Evolutionary conservation across 2,797 vertebrate species (phyloP), one percentile per base, ranked within the genome.

Genomic region (Spinibarbus caldwelli): DNA sequence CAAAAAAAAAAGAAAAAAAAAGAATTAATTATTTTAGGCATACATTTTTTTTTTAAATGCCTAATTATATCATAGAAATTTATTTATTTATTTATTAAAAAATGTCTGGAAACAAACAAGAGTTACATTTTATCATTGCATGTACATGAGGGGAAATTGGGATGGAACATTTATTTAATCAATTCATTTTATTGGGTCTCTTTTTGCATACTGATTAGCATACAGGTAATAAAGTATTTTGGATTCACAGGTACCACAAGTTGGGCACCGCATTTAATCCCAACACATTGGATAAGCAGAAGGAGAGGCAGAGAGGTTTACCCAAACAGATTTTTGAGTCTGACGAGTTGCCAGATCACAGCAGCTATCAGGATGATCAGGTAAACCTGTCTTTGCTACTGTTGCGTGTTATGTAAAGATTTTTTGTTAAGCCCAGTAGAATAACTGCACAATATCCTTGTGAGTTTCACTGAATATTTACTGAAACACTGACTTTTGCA

Each of bases 251-350:
- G 89, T 99, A 99, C 85, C 97, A 99, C 94, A 99, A 99, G 89
- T 94, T 99, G 75, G 98, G 98, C 83, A 99, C 98, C 15, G 98
- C 98, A 49, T 99, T 99, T 91, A 99, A 99, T 88, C 98, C 98
- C 75, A 99, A 99, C 91, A 97, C 97, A 2, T 94, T 98, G 90
- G 98, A 99, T 94, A 99, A 99, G 84, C 98, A 99, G 94, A 99
- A 98, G 91, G 98, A 99, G 90, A 96, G 98, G 73, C 98, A 99
- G 90, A 99, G 96, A 92, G 98, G 98, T 79, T 95, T 99, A 86
- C 96, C 97, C 10, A 99, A 97, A 84, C 98, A 99, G 89, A 92
- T 99, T 88, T 99, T 99, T 85, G 98, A 99, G 91, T 98, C 98
- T 0, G 98, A 99, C 9, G 98, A 99, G 89, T 94, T 95, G 92